Evolutionary conservation across 2,113 vertebrate species (phyloP).

Genomic region (Clarias macrocephalus): DNA sequence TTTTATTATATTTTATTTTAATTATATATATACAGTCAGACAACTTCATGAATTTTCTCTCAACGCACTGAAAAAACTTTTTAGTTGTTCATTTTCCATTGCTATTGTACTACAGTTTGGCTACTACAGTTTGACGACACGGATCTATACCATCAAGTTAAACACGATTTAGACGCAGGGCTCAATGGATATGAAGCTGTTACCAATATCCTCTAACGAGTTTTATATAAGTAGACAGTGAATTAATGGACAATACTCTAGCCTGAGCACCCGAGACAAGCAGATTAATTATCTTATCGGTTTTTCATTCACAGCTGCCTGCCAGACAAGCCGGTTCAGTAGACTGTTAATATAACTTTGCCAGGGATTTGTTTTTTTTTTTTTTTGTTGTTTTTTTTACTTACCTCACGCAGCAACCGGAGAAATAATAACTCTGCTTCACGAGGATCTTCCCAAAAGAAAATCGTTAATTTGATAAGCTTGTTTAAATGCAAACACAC

Average conservation of each 20-base stretch:
- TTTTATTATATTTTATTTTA: too few relatives aligned
- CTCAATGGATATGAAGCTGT: neutral
- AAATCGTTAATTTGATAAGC: neutral
- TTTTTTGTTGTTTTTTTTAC: neutral
- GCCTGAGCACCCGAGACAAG: neutral
- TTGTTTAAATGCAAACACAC: neutral
- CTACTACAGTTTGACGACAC: neutral
- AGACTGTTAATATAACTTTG: neutral
- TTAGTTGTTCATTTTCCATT: neutral
- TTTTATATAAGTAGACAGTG: neutral
- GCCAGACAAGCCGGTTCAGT: too few relatives aligned
- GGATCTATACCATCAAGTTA: neutral
- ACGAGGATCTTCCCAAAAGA: neutral
- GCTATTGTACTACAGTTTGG: neutral
- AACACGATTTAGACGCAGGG: neutral
- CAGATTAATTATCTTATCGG: neutral
- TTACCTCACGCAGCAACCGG: neutral
- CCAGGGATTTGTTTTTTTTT: too few relatives aligned
- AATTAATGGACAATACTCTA: neutral
- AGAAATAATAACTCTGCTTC: neutral
- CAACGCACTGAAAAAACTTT: neutral
- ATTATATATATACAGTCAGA: too few relatives aligned
- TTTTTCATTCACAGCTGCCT: neutral
- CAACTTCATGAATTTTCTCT: neutral
- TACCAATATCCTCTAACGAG: neutral